Base-by-base conservation (phyloP, 2,113 vertebrate genomes). In the Phoenicopterus ruber region DNA sequence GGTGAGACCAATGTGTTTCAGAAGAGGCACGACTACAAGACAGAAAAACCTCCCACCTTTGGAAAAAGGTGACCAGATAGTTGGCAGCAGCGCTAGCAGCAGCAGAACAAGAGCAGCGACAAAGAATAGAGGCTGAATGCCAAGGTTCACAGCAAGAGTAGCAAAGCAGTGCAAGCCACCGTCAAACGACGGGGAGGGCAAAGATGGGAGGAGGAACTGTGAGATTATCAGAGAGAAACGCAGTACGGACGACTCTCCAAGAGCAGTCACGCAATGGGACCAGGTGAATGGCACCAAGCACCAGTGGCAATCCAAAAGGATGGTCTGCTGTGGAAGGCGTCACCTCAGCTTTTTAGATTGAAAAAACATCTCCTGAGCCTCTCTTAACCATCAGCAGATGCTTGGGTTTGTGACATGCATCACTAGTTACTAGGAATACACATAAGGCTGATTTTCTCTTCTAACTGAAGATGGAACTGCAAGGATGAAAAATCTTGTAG, bases 91-190 rank as follows among this genome's bases (percentile, higher is more conserved):
- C 17, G 34, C 50, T 22, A 81, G 65, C 32, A 88, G 78, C 73
- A 87, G 55, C 52, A 74, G 80, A 65, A 38, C 42, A 80, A 69
- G 52, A 94, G 49, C 61, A 57, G 42, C 5, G 7, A 65, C 46
- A 63, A 94, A 94, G 89, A 94, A 94, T 11, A 89, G 46, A 73
- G 95, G 91, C 84, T 88, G 62, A 66, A 77, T 73, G 87, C 73
- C 89, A 93, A 82, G 94, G 36, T 38, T 76, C 86, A 69, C 54
- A 85, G 86, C 42, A 80, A 90, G 66, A 59, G 54, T 4, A 69
- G 63, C 70, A 72, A 65, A 76, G 81, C 61, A 54, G 52, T 21
- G n/a, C 66, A 73, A 86, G 47, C 71, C 11, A 10, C 69, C 58
- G 42, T 66, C 81, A 72, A 77, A 90, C 4, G 9, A 44, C 0